These are phyloP conservation scores for Poeciliopsis presidionis DNA, from an alignment of 2,797 vertebrate species.

Conservation along the genomic window DNA sequence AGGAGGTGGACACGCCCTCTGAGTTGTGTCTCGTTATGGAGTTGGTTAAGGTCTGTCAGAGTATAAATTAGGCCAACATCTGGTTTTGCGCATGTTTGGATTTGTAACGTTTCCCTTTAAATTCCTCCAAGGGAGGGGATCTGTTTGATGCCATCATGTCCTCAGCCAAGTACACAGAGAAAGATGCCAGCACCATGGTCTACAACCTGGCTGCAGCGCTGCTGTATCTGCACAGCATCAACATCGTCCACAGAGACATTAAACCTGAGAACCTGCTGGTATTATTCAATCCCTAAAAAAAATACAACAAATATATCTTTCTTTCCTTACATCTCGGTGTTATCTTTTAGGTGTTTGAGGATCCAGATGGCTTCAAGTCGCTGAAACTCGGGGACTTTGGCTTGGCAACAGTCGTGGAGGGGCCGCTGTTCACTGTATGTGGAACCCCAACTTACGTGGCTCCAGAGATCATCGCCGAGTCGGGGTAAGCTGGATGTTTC, in stretches of 20 bases:
- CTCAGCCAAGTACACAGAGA: conserved; percentile 95
- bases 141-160: conserved; percentile 97
- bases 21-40: conserved; percentile 98
- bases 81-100: not conserved
- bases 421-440: conserved; percentile 92
- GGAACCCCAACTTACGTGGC: conserved; percentile 98
- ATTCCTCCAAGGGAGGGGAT: conserved; percentile 89
- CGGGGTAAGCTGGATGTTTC: conserved; percentile 82
- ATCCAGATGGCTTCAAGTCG: conserved; percentile 91
- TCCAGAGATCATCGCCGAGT: conserved; percentile 96
- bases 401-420: conserved; percentile 93
- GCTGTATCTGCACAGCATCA: conserved; percentile 91
- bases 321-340: not conserved
- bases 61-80: too few relatives aligned
- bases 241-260: conserved; percentile 96
- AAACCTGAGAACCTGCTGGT: conserved; percentile 98
- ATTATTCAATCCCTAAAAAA: not conserved
- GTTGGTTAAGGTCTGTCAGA: conserved; percentile 86
- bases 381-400: conserved; percentile 98
- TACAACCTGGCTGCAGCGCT: conserved; percentile 92
- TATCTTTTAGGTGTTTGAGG: conserved; percentile 89
- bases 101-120: not conserved
- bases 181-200: conserved; percentile 94
- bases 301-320: not conserved
- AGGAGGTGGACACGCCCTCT: conserved; percentile 92